Evolutionary conservation across 2,888 invertebrate genomes (phyloP).

Genomic region (Drosophila mimica): DNA sequence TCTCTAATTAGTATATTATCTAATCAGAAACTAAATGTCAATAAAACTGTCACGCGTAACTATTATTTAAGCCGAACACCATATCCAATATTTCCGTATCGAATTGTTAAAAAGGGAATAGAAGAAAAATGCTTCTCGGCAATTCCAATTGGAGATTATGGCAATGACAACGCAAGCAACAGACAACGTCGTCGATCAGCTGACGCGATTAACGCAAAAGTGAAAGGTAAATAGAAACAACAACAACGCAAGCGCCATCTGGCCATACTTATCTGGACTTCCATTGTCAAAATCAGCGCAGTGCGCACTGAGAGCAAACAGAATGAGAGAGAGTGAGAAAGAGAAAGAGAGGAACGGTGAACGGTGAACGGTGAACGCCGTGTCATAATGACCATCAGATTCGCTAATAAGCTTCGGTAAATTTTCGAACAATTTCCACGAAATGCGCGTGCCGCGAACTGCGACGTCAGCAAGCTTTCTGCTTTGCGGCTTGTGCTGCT

Average conservation of each 20-base stretch:
- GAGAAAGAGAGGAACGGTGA: constrained; percentile 2
- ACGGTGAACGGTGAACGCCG: constrained; percentile 13
- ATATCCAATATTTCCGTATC: background rate
- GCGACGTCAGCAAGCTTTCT: constrained; percentile 56
- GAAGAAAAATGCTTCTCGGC: background rate
- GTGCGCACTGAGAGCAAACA: background rate
- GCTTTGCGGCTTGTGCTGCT: constrained; percentile 20
- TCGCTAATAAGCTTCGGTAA: constrained; percentile 31
- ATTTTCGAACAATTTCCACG: constrained; percentile 13
- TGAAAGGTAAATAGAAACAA: constrained; percentile 61
- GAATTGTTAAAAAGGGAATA: background rate
- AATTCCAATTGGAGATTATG: constrained; percentile 27
- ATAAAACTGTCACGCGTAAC: constrained; percentile 28
- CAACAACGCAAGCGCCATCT: constrained; percentile 10
- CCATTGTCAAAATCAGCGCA: background rate
- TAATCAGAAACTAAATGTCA: constrained; percentile 12
- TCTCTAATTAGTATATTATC: constrained; percentile 3
- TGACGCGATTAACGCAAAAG: constrained; percentile 54
- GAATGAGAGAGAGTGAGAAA: background rate
- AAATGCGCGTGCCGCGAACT: constrained; percentile 58
- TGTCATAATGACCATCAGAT: constrained; percentile 37
- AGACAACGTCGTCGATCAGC: constrained; percentile 42
- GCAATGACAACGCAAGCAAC: background rate
- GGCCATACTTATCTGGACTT: constrained; percentile 28
- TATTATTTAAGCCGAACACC: constrained; percentile 16